Conservation (phyloP, 35 echinoderm and acorn worm genomes). For the Stichopus chloronotus region DNA sequence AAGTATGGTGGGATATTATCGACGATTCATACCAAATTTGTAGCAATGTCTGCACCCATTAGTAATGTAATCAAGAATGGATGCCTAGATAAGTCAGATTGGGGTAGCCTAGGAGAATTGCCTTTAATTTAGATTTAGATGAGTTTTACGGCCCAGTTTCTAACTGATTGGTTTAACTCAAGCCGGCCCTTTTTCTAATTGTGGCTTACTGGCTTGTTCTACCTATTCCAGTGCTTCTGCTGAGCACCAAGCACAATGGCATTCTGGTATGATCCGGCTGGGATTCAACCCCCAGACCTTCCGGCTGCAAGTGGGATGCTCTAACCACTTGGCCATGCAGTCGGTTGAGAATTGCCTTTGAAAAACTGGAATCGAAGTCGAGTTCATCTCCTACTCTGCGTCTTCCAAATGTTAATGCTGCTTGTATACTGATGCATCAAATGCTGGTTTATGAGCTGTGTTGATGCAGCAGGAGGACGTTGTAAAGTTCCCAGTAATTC, state of each 20-base stretch:
- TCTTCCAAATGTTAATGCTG: neutral
- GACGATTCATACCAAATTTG: constrained; percentile 60
- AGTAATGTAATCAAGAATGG: constrained; percentile 67
- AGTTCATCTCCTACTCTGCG: constrained; percentile 14
- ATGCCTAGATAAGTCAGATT: constrained; percentile 47
- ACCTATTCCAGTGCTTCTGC: neutral
- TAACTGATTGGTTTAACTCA: no score
- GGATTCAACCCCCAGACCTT: neutral
- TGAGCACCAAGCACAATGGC: neutral
- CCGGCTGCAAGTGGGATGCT: no score
- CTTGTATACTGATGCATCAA: neutral
- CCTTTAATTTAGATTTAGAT: no score
- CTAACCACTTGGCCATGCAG: no score
- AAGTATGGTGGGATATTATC: constrained; percentile 42
- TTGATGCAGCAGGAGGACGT: constrained; percentile 1
- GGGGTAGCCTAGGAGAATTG: neutral
- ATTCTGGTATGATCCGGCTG: neutral
- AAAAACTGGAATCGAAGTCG: neutral
- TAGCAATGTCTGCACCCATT: constrained; percentile 61
- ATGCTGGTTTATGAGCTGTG: neutral
- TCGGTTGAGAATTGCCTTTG: neutral
- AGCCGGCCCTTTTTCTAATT: neutral
- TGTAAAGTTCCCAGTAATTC: neutral
- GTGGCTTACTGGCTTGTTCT: neutral
- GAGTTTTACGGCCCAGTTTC: no score